Conservation (phyloP, 2,113 vertebrate genomes). For the Eulemur rufifrons region DNA sequence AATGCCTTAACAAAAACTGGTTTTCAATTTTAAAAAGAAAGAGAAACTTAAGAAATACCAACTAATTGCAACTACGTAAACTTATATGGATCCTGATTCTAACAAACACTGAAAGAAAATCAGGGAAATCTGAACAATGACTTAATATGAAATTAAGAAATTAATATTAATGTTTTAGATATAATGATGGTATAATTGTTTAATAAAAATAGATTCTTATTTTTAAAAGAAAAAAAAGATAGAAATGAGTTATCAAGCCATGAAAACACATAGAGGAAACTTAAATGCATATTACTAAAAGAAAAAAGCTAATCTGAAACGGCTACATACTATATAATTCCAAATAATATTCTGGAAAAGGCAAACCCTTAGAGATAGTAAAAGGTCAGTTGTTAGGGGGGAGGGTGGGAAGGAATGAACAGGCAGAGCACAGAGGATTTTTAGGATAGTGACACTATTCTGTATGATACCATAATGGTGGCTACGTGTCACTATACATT, state of each 20-base stretch:
- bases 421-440: not conserved
- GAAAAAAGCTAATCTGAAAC: constrained; percentile 21
- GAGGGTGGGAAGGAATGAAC: not conserved
- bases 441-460: not conserved
- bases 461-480: not conserved
- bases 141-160: not conserved
- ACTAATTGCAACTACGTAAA: not conserved
- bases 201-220: not conserved
- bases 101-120: not conserved
- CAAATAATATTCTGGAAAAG: not conserved
- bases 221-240: not conserved
- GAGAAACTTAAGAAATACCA: not conserved
- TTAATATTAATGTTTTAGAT: not conserved
- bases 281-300: not conserved
- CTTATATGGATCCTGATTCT: not conserved
- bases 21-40: constrained; percentile 30
- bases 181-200: not conserved
- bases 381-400: not conserved
- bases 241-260: not conserved
- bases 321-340: not conserved
- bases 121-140: not conserved
- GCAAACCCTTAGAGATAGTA: not conserved
- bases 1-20: not conserved
- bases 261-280: not conserved
- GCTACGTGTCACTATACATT: not conserved